Evolutionary conservation across 1,140 invertebrate genomes (phyloP).

Genomic region (Drosophila teissieri): DNA sequence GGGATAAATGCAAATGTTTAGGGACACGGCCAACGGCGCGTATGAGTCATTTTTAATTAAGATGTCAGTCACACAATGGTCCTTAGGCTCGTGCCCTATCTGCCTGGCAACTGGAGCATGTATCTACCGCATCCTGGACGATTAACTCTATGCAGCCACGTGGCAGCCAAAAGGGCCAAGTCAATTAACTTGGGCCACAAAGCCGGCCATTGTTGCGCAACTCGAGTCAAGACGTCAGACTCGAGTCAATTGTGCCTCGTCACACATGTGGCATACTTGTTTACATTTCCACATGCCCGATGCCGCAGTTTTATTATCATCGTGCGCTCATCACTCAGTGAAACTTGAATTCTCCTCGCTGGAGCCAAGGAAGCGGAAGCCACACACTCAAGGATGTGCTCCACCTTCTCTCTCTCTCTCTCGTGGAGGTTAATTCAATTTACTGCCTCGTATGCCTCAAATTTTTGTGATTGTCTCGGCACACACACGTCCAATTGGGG

Average conservation of each 20-base stretch:
- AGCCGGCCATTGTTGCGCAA: constrained; percentile 27
- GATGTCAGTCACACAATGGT: constrained; percentile 49
- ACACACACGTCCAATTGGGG: constrained; percentile 5
- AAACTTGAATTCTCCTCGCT: background rate
- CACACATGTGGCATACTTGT: constrained; percentile 66
- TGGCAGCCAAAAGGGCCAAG: constrained; percentile 24
- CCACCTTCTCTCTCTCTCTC: background rate
- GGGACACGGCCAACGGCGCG: constrained; percentile 7
- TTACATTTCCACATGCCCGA: constrained; percentile 40
- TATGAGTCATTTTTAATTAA: constrained; percentile 71
- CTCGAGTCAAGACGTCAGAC: constrained; percentile 4
- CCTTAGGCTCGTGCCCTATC: constrained; percentile 59
- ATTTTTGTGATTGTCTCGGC: constrained; percentile 12
- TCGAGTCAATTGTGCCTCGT: constrained; percentile 49
- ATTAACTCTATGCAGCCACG: constrained; percentile 61
- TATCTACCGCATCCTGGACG: constrained; percentile 27
- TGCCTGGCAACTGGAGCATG: constrained; percentile 47
- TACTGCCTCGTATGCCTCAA: constrained; percentile 30
- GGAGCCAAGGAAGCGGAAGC: constrained; percentile 60
- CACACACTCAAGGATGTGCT: constrained; percentile 6
- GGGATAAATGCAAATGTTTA: constrained; percentile 46
- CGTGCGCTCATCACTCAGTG: constrained; percentile 19
- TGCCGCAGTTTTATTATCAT: constrained; percentile 57
- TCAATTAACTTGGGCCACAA: constrained; percentile 64
- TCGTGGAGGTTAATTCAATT: constrained; percentile 64